A percentile compares a stretch with the other conserved stretches of the same genome.
Conservation (phyloP, 35 echinoderm and acorn worm genomes). For the Amphiura filiformis region DNA sequence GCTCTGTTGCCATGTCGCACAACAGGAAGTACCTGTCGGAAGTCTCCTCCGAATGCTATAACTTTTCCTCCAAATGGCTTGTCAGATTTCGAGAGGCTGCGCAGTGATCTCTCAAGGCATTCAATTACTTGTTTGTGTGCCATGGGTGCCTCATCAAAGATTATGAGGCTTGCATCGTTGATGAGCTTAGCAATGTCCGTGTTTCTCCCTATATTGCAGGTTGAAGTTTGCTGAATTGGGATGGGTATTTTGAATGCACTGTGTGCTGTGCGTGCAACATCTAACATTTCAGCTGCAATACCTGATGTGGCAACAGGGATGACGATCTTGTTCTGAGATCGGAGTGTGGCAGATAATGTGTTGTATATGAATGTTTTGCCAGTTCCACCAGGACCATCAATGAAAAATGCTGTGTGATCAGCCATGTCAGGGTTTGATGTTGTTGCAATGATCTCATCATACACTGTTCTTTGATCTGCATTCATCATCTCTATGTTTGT, state of each 20-base stretch:
- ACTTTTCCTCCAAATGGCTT: conserved; percentile 37
- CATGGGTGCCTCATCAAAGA: conserved; percentile 54
- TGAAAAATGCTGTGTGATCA: neutral
- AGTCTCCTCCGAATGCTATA: conserved; percentile 35
- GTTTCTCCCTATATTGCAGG: conserved; percentile 40
- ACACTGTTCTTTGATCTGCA: neutral
- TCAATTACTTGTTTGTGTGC: conserved; percentile 36
- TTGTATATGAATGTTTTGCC: conserved; percentile 53
- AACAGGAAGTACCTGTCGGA: conserved; percentile 52
- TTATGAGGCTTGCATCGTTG: conserved; percentile 22
- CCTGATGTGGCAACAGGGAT: conserved; percentile 33
- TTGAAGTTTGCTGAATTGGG: conserved; percentile 3
- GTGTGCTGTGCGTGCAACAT: conserved; percentile 30
- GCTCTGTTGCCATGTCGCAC: conserved; percentile 24
- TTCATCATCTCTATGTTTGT: neutral
- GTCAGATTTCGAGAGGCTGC: conserved; percentile 14
- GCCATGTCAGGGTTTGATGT: neutral
- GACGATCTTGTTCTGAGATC: neutral
- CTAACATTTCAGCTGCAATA: conserved; percentile 54
- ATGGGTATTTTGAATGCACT: conserved; percentile 43
- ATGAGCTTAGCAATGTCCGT: neutral
- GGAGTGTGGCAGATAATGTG: conserved; percentile 12
- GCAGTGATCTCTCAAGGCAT: conserved; percentile 9
- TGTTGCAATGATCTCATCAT: conserved; percentile 8
- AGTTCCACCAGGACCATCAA: conserved; percentile 64